Percentiles rank a stretch among this genome's conserved stretches.
These are phyloP conservation scores for Myioborus miniatus DNA, from an alignment of 2,797 vertebrate species.

Conservation along the genomic window DNA sequence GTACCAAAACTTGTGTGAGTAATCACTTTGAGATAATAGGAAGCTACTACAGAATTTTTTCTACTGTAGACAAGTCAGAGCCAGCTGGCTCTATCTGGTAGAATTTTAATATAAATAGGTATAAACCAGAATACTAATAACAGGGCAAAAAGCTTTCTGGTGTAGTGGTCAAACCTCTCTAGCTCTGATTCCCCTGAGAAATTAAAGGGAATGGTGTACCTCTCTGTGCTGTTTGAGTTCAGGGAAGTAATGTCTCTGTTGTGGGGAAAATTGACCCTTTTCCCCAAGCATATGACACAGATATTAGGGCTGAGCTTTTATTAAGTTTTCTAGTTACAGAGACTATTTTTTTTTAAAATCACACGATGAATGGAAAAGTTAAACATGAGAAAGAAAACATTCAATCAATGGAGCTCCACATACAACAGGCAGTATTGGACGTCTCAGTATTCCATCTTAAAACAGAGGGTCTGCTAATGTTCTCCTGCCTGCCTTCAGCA, in stretches of 20 bases:
- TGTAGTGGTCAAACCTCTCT: neutral
- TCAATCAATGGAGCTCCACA: neutral
- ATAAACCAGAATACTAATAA: neutral
- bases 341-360: neutral
- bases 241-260: neutral
- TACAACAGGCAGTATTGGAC: neutral
- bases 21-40: neutral
- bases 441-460: neutral
- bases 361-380: neutral
- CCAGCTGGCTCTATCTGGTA: neutral
- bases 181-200: neutral
- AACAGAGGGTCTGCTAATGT: neutral
- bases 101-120: neutral
- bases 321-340: neutral
- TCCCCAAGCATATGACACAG: neutral
- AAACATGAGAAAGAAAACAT: neutral
- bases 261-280: neutral
- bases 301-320: neutral
- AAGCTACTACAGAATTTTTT: neutral
- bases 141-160: neutral
- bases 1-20: neutral
- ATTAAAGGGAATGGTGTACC: rapidly evolving
- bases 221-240: neutral
- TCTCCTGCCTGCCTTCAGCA: neutral
- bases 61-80: neutral